phyloP scores from a whole-genome alignment of 2,113 vertebrate species.

The Seriola rivoliana region DNA sequence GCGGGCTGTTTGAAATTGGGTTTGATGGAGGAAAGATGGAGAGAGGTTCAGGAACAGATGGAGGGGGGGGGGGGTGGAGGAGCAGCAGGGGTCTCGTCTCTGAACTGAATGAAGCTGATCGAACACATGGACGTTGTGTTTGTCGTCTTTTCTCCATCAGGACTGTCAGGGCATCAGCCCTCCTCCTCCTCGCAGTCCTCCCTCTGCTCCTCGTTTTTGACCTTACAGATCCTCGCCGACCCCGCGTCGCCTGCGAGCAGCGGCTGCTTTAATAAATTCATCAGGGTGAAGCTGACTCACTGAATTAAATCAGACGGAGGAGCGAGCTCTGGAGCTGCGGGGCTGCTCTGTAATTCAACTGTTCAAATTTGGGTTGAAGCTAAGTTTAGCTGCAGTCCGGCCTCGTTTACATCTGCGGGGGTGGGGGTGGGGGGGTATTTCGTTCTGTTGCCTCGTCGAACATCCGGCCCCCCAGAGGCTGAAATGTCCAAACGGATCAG shows the following conservation, averaged over 20 bases:
- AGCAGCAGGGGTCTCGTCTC: conserved; percentile 8
- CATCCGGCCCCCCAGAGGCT: conserved; percentile 2
- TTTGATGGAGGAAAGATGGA: not conserved
- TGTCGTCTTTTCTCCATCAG: not conserved
- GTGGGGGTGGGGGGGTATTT: not conserved
- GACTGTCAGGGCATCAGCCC: not conserved
- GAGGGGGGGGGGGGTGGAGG: not conserved
- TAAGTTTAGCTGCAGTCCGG: conserved; percentile 49
- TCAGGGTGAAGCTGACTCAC: conserved; percentile 54
- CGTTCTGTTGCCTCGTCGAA: not conserved
- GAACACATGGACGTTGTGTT: conserved; percentile 19
- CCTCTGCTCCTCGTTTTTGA: not conserved
- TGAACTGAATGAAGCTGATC: conserved; percentile 22
- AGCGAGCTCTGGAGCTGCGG: conserved; percentile 20
- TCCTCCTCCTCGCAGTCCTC: not conserved
- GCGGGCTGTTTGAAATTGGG: not conserved
- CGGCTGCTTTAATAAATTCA: conserved; percentile 49
- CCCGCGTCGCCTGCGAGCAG: conserved; percentile 5
- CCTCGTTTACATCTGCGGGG: conserved; percentile 31
- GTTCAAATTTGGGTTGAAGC: conserved; percentile 21
- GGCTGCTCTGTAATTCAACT: conserved; percentile 36
- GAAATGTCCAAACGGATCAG: conserved; percentile 42
- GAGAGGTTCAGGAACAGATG: not conserved
- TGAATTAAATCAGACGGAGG: conserved; percentile 45
- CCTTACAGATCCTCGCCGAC: conserved; percentile 9